Base-by-base conservation (phyloP, 2,888 invertebrate species). In the Hipparchia sbordonii region DNA sequence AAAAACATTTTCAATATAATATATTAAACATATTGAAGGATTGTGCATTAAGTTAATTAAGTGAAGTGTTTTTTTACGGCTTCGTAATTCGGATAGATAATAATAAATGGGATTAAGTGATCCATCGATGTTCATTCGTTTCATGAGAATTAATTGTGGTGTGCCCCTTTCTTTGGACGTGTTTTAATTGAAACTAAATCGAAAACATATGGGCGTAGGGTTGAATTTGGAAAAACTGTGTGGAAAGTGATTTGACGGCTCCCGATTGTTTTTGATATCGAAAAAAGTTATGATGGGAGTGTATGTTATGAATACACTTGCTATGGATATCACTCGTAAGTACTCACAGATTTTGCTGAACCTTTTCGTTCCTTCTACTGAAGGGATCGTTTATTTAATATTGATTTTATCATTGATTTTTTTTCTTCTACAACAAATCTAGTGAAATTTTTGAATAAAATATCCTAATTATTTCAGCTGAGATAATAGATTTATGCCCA, bases 271-370 rank as follows among this genome's bases (percentile, higher is more conserved):
- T 59, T 62, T 10, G 51, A 51, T 68, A 39, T 51, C 51, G 33
- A 46, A 52, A 68, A 39, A 61, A 67, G 23, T 59, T 23, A 75
- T 77, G 75, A 91, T 92, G 92, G 92, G 92, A 77, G 92, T 91
- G 70, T 89, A 86, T 82, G 86, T 92, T 48, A 86, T 90, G 3
- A 91, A 84, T 75, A 92, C 92, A 52, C 80, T 93, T 76, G 92
- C 92, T 33, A 92, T 93, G 93, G 93, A 93, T 78, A 86, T 92
- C 72, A 90, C 87, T 77, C 91, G 93, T 93, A 83, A 92, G 92
- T 92, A 82, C 51, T 69, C 59, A 74, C n/a, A n/a, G 7, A 48
- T 39, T 48, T 48, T 33, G 6, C 6, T 6, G 46, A 46, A 6
- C 46, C 48, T 4, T 48, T 48, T 48, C 8, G 48, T 6, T 48